Evolutionary conservation across 2,113 vertebrate species (phyloP).

Genomic region (Rousettus leschenaultii): DNA sequence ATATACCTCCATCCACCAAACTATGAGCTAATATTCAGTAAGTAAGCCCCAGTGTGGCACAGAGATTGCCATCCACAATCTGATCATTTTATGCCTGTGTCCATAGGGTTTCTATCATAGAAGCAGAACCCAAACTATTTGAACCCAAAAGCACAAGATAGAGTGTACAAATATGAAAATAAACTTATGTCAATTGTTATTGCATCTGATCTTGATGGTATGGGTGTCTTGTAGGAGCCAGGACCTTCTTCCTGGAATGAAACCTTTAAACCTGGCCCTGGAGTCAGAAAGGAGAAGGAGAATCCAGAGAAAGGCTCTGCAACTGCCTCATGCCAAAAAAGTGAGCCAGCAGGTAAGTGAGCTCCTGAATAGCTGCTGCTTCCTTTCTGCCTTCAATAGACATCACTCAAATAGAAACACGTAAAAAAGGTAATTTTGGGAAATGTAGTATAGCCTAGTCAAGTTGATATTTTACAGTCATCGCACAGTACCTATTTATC

Average conservation of each 20-base stretch:
- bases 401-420: background rate
- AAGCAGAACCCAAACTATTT: background rate
- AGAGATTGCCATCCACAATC: background rate
- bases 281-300: background rate
- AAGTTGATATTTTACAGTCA: background rate
- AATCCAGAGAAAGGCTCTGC: background rate
- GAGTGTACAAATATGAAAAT: background rate
- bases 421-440: background rate
- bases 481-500: background rate
- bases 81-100: background rate
- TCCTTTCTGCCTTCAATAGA: background rate
- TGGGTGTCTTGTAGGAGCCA: background rate
- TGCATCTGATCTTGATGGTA: background rate
- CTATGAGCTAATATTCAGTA: no score
- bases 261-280: background rate
- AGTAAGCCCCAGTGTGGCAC: background rate
- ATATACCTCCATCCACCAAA: no score
- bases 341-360: background rate
- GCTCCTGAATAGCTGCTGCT: background rate
- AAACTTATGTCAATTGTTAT: background rate
- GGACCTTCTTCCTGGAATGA: background rate
- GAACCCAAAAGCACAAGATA: background rate
- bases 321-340: background rate
- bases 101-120: background rate
- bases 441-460: background rate